Conservation (phyloP, 1,140 invertebrate species). For the Aphaenogaster floridana region DNA sequence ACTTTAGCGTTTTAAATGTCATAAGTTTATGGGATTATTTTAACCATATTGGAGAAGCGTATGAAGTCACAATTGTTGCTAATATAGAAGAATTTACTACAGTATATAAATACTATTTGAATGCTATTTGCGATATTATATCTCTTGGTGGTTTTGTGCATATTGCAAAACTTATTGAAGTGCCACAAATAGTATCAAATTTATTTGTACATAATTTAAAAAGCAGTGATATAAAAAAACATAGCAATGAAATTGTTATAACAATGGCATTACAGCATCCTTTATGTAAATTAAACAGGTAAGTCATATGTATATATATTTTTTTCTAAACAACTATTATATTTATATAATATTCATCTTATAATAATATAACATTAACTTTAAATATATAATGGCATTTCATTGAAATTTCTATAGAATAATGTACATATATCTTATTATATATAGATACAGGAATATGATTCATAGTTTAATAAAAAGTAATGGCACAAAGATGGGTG, state of each 20-base stretch:
- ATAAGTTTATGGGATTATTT: conserved; percentile 90
- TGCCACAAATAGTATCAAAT: conserved; percentile 88
- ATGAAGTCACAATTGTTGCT: conserved; percentile 90
- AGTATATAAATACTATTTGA: conserved; percentile 92
- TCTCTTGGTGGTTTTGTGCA: conserved; percentile 91
- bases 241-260: conserved; percentile 88
- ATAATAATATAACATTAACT: background rate
- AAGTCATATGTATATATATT: conserved; percentile 65
- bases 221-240: conserved; percentile 85
- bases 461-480: conserved; percentile 82
- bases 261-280: conserved; percentile 88
- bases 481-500: conserved; percentile 80
- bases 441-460: conserved; percentile 82
- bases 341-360: background rate
- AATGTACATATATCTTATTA: conserved; percentile 55
- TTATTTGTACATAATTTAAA: conserved; percentile 88
- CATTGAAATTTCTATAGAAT: background rate
- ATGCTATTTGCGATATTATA: conserved; percentile 92
- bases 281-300: conserved; percentile 88
- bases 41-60: conserved; percentile 89
- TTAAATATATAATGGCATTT: background rate
- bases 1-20: conserved; percentile 90
- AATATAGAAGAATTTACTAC: conserved; percentile 91
- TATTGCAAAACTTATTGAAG: conserved; percentile 89
- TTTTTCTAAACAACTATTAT: background rate